Conservation (phyloP, 2,888 invertebrate species). For the Scaptomyza parva region DNA sequence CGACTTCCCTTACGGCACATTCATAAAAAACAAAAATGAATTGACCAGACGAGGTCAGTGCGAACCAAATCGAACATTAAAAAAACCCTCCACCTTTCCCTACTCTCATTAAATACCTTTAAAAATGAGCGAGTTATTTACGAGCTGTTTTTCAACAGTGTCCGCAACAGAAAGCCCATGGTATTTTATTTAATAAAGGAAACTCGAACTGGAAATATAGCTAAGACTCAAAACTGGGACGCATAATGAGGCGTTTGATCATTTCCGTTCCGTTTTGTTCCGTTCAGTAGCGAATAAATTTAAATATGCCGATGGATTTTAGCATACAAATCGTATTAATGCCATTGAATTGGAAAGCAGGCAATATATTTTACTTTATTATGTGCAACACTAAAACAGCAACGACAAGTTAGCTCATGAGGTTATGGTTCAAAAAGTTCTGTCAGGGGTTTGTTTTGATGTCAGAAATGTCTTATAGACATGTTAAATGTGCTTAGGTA, state of each 20-base stretch:
- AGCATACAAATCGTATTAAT: conserved; percentile 57
- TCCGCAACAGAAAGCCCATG: conserved; percentile 50
- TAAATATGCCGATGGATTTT: conserved; percentile 47
- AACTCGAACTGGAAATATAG: conserved; percentile 26
- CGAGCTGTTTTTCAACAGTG: conserved; percentile 77
- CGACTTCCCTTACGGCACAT: conserved; percentile 68
- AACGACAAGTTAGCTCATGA: neutral
- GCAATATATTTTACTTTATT: conserved; percentile 31
- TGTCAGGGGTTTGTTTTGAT: neutral
- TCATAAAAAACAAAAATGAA: conserved; percentile 34
- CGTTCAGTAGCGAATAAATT: conserved; percentile 42
- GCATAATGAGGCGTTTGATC: conserved; percentile 69
- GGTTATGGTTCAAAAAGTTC: conserved; percentile 13
- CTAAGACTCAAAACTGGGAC: conserved; percentile 33
- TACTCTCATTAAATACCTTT: conserved; percentile 52
- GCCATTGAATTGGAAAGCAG: conserved; percentile 35
- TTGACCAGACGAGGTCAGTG: conserved; percentile 12
- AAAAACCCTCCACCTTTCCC: conserved; percentile 26
- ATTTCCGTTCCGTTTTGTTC: conserved; percentile 53
- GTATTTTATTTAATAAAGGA: conserved; percentile 50
- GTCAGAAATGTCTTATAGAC: neutral
- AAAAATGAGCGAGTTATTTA: conserved; percentile 75
- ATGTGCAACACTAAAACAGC: conserved; percentile 4
- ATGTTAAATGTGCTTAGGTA: too few relatives aligned
- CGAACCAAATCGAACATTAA: conserved; percentile 32